Base-by-base conservation (phyloP, 2,888 invertebrate genomes). In the Noctua fimbriata region DNA sequence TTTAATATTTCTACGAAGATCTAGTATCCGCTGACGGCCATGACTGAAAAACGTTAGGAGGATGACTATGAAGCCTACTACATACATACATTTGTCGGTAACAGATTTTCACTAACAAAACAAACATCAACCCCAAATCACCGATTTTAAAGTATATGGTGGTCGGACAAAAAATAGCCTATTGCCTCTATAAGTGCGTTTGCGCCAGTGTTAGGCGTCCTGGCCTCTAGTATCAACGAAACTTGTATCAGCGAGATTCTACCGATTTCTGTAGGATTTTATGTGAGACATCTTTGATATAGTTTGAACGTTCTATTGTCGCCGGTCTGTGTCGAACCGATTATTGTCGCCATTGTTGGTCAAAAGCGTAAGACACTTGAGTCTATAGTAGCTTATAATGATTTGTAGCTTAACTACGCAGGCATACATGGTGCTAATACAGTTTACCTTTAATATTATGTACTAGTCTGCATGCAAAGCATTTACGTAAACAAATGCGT, bases 401-500 rank as follows among this genome's bases (percentile, higher is more conserved):
- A 41, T 36, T 63, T 41, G 24, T 18, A 52, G 0, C 21, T 65
- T 3, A n/a, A 70, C 32, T 18, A n/a, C 47, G 67, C 55, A 58
- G 6, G 36, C 0, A 18, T 14, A 21, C 32, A 49, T 73, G 14
- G 24, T 67, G 14, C 14, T 69, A 24, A 24, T 63, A 28, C 10
- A 70, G 32, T 70, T 47, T 55, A 71, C 21, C 47, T 41, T 32
- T 74, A 74, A 63, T 55, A 73, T 67, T 52, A 69, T 41, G n/a
- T 32, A 55, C 32, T 36, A 69, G 52, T 69, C 32, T 14, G 32
- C 63, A 49, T 66, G 49, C 75, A 58, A 66, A 58, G 7, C 28
- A 55, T 55, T 69, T 21, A 55, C 44, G 21, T 60, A 81, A 81
- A 67, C 81, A 76, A 81, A 36, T 52, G 49, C 32, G 66, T 71